Percentiles rank a stretch among this genome's conserved stretches.
phyloP scores from a whole-genome alignment of 2,113 vertebrate genomes.

The Artemisiospiza belli region DNA sequence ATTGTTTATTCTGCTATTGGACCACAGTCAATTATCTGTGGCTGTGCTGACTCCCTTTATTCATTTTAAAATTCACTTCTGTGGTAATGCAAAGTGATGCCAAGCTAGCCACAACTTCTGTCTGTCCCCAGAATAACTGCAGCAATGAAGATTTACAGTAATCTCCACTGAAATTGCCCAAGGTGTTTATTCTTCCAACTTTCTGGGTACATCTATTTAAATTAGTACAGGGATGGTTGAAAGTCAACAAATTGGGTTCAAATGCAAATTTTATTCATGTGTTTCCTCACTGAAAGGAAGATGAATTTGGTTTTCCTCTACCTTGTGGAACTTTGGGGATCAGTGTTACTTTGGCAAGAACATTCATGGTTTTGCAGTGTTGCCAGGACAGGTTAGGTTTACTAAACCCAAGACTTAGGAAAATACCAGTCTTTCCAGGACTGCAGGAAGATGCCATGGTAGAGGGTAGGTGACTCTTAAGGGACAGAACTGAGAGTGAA shows the following conservation, averaged over 20 bases:
- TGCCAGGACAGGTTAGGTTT: not conserved
- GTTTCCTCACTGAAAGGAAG: not conserved
- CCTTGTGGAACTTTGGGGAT: not conserved
- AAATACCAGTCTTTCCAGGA: not conserved
- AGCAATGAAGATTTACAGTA: not conserved
- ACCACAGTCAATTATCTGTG: not conserved
- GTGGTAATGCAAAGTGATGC: conserved; percentile 8
- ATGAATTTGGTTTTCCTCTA: not conserved
- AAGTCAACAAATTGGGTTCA: not conserved
- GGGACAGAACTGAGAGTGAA: not conserved
- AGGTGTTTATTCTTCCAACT: not conserved
- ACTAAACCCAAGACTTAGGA: not conserved
- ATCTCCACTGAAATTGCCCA: conserved; percentile 19
- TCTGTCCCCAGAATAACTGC: not conserved
- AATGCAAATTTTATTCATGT: not conserved
- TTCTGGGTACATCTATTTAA: not conserved
- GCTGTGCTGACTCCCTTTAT: not conserved
- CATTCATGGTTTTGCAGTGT: not conserved
- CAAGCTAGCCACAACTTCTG: not conserved
- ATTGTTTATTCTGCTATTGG: not conserved
- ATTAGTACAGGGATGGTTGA: not conserved
- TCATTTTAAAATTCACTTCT: not conserved
- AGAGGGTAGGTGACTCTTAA: not conserved
- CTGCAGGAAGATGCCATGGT: not conserved
- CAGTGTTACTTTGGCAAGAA: not conserved